Evolutionary conservation across 1,140 invertebrate species (phyloP).

Genomic region (Aricia agestis): DNA sequence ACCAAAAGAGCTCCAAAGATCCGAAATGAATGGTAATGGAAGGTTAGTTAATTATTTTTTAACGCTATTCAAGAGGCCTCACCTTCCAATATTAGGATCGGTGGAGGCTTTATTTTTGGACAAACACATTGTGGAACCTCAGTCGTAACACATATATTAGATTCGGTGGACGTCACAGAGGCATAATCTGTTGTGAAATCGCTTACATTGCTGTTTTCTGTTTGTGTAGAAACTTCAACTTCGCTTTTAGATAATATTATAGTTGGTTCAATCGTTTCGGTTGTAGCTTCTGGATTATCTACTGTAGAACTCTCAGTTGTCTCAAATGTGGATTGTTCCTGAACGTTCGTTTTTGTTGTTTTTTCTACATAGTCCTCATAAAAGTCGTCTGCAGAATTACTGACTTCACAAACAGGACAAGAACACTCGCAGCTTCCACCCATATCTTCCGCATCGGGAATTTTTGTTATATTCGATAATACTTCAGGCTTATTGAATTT

Average conservation of each 20-base stretch:
- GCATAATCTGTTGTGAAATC: slow-evolving; percentile 28
- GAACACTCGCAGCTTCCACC: slow-evolving; percentile 86
- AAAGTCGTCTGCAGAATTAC: slow-evolving; percentile 61
- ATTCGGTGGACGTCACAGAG: slow-evolving; percentile 38
- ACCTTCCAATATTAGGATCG: slow-evolving; percentile 87
- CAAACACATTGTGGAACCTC: slow-evolving; percentile 71
- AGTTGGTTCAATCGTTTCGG: slow-evolving; percentile 22
- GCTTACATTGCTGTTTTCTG: slow-evolving; percentile 27
- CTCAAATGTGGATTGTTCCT: neutral
- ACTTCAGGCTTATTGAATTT: slow-evolving; percentile 64
- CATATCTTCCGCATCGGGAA: slow-evolving; percentile 54
- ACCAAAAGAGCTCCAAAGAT: slow-evolving; percentile 32
- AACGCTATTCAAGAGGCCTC: slow-evolving; percentile 70
- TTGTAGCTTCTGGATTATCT: neutral
- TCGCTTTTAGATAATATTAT: slow-evolving; percentile 32
- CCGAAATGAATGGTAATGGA: slow-evolving; percentile 47
- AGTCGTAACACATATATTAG: slow-evolving; percentile 50
- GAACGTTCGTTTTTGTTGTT: slow-evolving; percentile 36
- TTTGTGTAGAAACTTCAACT: slow-evolving; percentile 21
- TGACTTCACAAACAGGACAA: slow-evolving; percentile 78
- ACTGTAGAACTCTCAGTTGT: neutral
- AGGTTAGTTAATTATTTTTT: slow-evolving; percentile 60
- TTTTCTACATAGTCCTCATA: slow-evolving; percentile 55
- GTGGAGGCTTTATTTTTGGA: slow-evolving; percentile 80
- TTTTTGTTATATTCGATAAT: slow-evolving; percentile 42